phyloP scores from a whole-genome alignment of 2,888 invertebrate species.

The Antitype chi region DNA sequence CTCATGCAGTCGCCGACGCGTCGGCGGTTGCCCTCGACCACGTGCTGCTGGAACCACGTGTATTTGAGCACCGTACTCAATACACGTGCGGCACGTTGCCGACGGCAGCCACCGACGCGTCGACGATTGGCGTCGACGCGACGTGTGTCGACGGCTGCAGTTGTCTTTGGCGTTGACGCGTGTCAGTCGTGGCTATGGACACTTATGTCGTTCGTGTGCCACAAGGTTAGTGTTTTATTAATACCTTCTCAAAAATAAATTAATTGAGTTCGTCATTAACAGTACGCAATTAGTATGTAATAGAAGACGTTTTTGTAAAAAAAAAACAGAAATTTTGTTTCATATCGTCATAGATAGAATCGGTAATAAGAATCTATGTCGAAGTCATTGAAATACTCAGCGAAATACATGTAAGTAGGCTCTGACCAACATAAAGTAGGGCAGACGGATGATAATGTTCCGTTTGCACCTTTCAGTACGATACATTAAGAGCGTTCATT shows the following conservation, averaged over 20 bases:
- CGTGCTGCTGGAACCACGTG: too few relatives aligned
- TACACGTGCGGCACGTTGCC: too few relatives aligned
- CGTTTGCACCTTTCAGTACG: constrained; percentile 27
- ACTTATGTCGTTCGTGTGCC: neutral
- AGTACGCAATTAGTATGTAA: neutral
- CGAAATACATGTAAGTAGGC: constrained; percentile 6
- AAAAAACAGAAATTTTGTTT: neutral
- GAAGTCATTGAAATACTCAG: neutral
- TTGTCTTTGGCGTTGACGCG: too few relatives aligned
- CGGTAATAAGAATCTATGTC: neutral
- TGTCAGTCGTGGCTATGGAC: too few relatives aligned
- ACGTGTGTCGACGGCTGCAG: too few relatives aligned
- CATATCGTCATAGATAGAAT: neutral
- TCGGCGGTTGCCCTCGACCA: too few relatives aligned
- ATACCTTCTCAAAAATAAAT: neutral
- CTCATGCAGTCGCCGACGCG: too few relatives aligned
- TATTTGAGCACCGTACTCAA: too few relatives aligned
- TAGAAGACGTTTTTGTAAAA: too few relatives aligned
- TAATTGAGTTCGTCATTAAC: neutral
- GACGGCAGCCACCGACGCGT: too few relatives aligned
- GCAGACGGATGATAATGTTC: constrained; percentile 6
- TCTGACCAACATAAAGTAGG: constrained; percentile 11
- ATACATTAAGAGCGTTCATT: too few relatives aligned
- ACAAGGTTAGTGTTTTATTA: neutral
- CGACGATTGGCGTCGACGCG: too few relatives aligned